A percentile compares a stretch with the other conserved stretches of the same genome.
Conservation (phyloP, 2,888 invertebrate genomes). For the Lymantria dispar region DNA sequence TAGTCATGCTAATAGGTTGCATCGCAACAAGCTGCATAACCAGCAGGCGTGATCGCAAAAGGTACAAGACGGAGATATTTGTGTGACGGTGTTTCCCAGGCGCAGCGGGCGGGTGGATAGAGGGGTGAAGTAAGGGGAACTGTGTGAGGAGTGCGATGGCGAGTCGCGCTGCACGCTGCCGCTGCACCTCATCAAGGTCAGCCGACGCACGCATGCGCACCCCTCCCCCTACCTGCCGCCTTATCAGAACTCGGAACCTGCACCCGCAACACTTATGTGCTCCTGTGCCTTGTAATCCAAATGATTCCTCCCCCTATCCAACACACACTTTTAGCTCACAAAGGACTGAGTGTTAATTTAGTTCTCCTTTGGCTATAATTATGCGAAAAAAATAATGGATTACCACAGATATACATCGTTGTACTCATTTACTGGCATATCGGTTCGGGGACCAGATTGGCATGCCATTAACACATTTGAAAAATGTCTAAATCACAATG, state of each 20-base stretch:
- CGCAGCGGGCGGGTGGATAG: conserved; percentile 32
- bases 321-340: background rate
- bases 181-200: conserved; percentile 80
- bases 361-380: background rate
- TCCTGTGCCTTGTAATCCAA: conserved; percentile 61
- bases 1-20: conserved; percentile 65
- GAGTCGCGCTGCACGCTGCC: conserved; percentile 72
- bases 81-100: conserved; percentile 49
- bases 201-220: conserved; percentile 75
- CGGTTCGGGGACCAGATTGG: no score
- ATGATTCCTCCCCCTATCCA: conserved; percentile 33
- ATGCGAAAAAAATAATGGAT: no score
- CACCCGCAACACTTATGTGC: conserved; percentile 52
- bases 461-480: no score
- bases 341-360: background rate
- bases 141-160: conserved; percentile 28
- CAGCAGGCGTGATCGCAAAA: conserved; percentile 69
- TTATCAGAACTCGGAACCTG: conserved; percentile 48
- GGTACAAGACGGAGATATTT: conserved; percentile 51
- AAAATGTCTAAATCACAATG: no score
- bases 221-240: conserved; percentile 36
- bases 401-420: no score
- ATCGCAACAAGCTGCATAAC: conserved; percentile 72
- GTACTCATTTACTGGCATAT: no score
- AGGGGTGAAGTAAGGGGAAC: conserved; percentile 26